Evolutionary conservation across 1,140 invertebrate genomes (phyloP), one percentile per base, ranked within the genome.

Genomic region (Zaprionus inermis): DNA sequence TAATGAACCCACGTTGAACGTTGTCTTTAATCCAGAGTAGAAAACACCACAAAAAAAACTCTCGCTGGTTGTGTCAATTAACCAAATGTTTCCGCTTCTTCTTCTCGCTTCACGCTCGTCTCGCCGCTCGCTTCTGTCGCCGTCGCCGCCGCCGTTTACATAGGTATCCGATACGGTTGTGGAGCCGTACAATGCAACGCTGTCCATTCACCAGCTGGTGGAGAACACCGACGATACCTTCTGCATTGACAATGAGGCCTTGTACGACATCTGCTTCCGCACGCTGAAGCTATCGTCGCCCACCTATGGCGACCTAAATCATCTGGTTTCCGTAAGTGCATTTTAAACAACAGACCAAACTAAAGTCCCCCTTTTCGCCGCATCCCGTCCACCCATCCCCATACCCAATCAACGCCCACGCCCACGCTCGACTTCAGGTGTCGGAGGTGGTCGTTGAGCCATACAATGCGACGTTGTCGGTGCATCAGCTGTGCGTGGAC

Each of bases 261-360:
- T 98, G 11, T 98, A 98, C 88, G 97, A 98, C 92, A 98, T 98
- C 83, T 98, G 97, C 93, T 98, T 98, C 94, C 95, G 97, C 78
- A 98, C 97, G 24, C 93, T 98, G 65, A 98, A 98, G 93, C 93
- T 98, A 1, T 95, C 95, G 9, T 97, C 96, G 22, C 97, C 97
- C 20, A 97, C 97, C 2, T 98, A 98, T 84, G 96, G 96, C 28
- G 97, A 97, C 85, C 92, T 97, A 64, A 97, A 97, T 91, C 96
- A 97, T 93, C 93, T 97, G 32, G 96, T 95, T 44, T 97, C 96
- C 77, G 96, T 95, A 85, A 92, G 91, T 92, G 74, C 44, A 74
- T 46, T 44, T 52, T 58, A 56, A 57, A 54, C 56, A 74, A 58
- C 70, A 58, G 68, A 84, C 59, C 65, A 46, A 49, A 88, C 90